A percentile compares a stretch with the other conserved stretches of the same genome.
Conservation (phyloP, 1,140 invertebrate genomes). For the Aphidius gifuensis region DNA sequence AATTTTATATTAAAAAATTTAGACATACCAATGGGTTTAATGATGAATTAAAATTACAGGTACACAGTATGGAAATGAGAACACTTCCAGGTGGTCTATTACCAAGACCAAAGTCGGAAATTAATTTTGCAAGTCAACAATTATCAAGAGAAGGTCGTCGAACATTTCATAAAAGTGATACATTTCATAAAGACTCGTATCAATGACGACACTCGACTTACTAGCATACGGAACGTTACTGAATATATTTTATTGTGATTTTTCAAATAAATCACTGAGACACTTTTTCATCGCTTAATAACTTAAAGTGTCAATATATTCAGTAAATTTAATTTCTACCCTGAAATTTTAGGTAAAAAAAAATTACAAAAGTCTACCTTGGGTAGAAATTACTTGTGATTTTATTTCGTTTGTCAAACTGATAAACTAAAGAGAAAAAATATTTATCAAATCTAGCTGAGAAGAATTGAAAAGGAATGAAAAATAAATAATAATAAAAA, state of each 20-base stretch:
- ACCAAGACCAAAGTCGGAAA: slow-evolving; percentile 79
- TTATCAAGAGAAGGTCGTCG: slow-evolving; percentile 59
- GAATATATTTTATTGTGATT: slow-evolving; percentile 35
- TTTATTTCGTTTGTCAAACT: too few species aligned
- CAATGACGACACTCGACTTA: slow-evolving; percentile 73
- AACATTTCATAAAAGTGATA: slow-evolving; percentile 78
- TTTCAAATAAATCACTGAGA: background rate
- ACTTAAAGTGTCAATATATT: too few species aligned
- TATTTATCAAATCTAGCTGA: background rate
- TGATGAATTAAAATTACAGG: slow-evolving; percentile 39
- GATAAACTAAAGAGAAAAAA: background rate
- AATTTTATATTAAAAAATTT: slow-evolving; percentile 8
- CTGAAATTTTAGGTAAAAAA: too few species aligned
- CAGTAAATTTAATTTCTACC: too few species aligned
- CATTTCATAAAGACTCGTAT: slow-evolving; percentile 68
- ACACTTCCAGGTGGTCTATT: slow-evolving; percentile 64
- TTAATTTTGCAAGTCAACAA: slow-evolving; percentile 72
- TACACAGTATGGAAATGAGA: slow-evolving; percentile 62
- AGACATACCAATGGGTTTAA: background rate
- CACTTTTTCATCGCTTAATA: background rate
- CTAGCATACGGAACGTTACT: slow-evolving; percentile 60
- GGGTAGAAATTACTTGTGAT: too few species aligned
- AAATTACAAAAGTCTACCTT: background rate
- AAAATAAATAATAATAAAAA: background rate
- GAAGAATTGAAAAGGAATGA: too few species aligned